Evolutionary conservation across 2,888 invertebrate genomes (phyloP), one percentile per base, ranked within the genome.

Genomic region (Cheilosia pagana): DNA sequence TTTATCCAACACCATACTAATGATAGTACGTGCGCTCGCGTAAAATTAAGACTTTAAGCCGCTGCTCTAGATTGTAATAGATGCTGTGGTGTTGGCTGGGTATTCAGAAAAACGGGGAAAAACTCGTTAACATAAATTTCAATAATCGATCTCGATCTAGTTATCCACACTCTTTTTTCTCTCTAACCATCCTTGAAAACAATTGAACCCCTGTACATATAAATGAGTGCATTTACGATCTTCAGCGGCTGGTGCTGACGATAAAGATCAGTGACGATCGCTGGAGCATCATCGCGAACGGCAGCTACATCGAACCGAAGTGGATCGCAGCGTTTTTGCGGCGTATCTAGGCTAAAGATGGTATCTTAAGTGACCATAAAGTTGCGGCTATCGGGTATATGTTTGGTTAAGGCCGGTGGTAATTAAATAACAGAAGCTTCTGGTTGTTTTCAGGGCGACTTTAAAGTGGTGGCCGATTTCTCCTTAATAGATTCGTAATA

Each of bases 111-210:
- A 79, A 63, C 35, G 7, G 21, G 43, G 65, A 79, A 57, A 81
- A 85, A 75, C 71, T 67, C 59, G 85, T 85, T 85, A 85, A 81
- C 85, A 85, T 85, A 85, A 85, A 85, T 81, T 85, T 81, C 85
- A 79, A 83, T 83, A 83, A 79, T 79, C 83, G 79, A 83, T 83
- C 59, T 78, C 70, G 79, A 79, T 83, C 74, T 83, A 63, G 72
- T 68, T 67, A 50, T 72, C 60, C 41, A 65, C 62, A 70, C 59
- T n/a, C 50, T 57, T 72, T 72, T n/a, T 63, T 57, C 14, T 21
- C 21, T 16, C n/a, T 70, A 43, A 50, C 21, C 35, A 50, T 59
- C 28, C 28, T 59, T 21, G 35, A 3, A 35, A 60, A 71, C 71
- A 71, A 65, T 71, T 59, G 52, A 55, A 14, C 50, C 25, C 53